Evolutionary conservation across 2,797 vertebrate species (phyloP), one percentile per base, ranked within the genome.

Genomic region (Tiaroga cobitis): DNA sequence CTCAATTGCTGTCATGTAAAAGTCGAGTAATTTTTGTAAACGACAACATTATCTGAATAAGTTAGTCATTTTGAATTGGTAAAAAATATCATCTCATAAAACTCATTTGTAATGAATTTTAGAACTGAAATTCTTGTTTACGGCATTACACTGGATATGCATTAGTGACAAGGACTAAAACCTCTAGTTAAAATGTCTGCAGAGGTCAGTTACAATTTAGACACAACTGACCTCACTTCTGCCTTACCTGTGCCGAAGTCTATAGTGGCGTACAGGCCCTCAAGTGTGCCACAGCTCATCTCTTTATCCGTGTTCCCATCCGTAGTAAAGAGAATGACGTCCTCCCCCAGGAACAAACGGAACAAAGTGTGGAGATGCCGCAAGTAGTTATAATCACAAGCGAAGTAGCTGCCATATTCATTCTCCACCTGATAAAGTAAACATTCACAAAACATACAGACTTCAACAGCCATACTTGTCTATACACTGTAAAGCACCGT

Each of bases 341-440:
- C 92, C 0, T 94, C 93, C 0, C 98, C 97, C 84, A 99, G 93
- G 61, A 97, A 94, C 0, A 91, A 90, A 18, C 93, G 96, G 85
- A 99, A 97, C 83, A 97, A 88, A 72, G 93, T 91, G 61, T 92
- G 93, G 85, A 99, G 92, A 80, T 97, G 94, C 69, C 92, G 93
- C 90, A 99, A 92, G 93, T 99, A 99, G 90, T 92, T 94, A 82
- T 95, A 94, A 91, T 99, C 97, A 0, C 98, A 99, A 49, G 96
- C 95, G 0, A 87, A 96, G 91, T 98, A 98, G 90, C 98, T 99
- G 29, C 98, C 98, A 0, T 99, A 99, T 90, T 99, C 98, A 1
- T 99, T 99, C 90, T 99, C 98, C 90, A 99, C 97, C 98, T 99
- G 92, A 26, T 15, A 39, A 80, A 84, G 19, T 37, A 83, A 46